Evolutionary conservation across 2,888 invertebrate species (phyloP).

Genomic region (Pelosia muscerda): DNA sequence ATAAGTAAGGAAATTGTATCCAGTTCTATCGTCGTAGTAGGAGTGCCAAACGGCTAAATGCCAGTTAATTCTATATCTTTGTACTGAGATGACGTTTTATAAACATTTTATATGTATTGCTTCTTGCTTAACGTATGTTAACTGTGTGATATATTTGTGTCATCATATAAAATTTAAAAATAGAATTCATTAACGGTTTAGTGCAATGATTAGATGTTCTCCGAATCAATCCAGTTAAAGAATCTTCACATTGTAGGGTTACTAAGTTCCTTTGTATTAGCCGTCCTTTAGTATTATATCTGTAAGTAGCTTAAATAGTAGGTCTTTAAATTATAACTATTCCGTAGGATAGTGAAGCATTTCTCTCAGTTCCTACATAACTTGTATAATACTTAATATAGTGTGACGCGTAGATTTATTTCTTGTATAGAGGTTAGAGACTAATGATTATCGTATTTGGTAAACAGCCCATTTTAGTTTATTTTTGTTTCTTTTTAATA

Average conservation of each 20-base stretch:
- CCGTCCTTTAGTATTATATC: conserved; percentile 6
- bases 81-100: conserved; percentile 16
- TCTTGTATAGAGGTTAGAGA: background rate
- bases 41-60: conserved; percentile 24
- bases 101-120: background rate
- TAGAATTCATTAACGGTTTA: background rate
- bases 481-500: background rate
- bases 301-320: background rate
- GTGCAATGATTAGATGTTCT: background rate
- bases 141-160: background rate
- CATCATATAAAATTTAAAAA: background rate
- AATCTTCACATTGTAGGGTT: background rate
- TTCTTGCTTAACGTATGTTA: background rate
- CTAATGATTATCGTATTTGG: background rate
- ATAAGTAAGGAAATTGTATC: conserved; percentile 20
- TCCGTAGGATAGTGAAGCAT: background rate
- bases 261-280: conserved; percentile 14
- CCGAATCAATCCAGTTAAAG: background rate
- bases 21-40: conserved; percentile 17
- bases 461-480: background rate
- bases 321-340: background rate
- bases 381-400: background rate
- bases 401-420: too few relatives aligned
- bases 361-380: background rate
- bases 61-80: conserved; percentile 28